phyloP scores from a whole-genome alignment of 2,888 invertebrate species.

The Cephus pygmeus region DNA sequence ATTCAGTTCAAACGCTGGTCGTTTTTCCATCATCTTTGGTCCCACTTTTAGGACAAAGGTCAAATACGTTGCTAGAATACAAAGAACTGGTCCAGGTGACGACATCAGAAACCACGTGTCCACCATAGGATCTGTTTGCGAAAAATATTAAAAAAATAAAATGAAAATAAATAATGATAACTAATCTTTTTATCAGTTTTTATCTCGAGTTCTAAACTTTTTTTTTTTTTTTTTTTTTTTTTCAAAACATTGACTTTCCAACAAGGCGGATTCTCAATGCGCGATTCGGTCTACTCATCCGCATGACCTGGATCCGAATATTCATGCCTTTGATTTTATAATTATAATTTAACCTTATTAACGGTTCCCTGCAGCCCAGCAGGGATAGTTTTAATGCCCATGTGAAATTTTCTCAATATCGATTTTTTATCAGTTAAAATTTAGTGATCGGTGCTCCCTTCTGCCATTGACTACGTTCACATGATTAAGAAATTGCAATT shows the following conservation, averaged over 20 bases:
- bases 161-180: neutral
- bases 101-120: slow-evolving; percentile 84
- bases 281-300: neutral
- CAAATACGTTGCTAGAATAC: slow-evolving; percentile 75
- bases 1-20: slow-evolving; percentile 79
- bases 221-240: neutral
- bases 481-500: neutral
- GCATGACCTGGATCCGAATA: neutral
- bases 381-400: neutral
- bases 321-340: neutral
- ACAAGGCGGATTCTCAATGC: neutral
- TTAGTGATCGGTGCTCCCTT: neutral
- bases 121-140: slow-evolving; percentile 75
- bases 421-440: neutral
- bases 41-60: slow-evolving; percentile 81
- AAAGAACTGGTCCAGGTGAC: slow-evolving; percentile 77
- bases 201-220: neutral
- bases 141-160: neutral
- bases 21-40: slow-evolving; percentile 80
- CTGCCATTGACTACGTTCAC: neutral
- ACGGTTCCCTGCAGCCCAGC: neutral
- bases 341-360: neutral
- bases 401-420: neutral
- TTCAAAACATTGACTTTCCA: neutral
- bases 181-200: neutral